phyloP scores from a whole-genome alignment of 2,113 vertebrate genomes.

The Phylloscopus whistleri region DNA sequence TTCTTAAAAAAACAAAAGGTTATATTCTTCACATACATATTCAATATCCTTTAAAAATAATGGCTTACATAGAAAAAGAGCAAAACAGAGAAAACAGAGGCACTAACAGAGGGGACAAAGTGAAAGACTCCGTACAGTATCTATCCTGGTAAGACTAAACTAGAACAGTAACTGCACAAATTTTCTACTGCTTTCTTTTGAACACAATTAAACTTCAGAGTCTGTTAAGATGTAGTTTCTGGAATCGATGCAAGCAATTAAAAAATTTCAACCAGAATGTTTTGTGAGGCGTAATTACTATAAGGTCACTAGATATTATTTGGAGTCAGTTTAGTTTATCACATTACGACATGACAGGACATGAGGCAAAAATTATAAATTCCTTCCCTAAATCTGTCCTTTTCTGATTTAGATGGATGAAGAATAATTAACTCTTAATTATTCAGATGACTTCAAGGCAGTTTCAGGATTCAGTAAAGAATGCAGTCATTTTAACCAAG shows the following conservation, averaged over 20 bases:
- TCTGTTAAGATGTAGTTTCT: slow-evolving; percentile 87
- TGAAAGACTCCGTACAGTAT: background rate
- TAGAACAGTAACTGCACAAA: slow-evolving; percentile 41
- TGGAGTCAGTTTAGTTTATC: slow-evolving; percentile 99
- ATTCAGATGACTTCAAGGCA: slow-evolving; percentile 99
- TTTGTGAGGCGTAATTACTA: slow-evolving; percentile 92
- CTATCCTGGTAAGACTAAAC: slow-evolving; percentile 26
- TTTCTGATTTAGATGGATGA: slow-evolving; percentile 99
- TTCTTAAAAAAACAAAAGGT: background rate
- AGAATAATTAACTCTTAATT: slow-evolving; percentile 99
- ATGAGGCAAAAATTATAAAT: slow-evolving; percentile 98
- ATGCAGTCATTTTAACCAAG: slow-evolving; percentile 88
- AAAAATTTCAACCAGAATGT: slow-evolving; percentile 90
- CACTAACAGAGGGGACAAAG: background rate
- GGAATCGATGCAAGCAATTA: slow-evolving; percentile 93
- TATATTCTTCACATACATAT: background rate
- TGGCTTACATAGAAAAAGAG: background rate
- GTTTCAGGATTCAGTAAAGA: slow-evolving; percentile 94
- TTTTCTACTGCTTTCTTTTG: slow-evolving; percentile 70
- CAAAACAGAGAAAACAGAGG: background rate
- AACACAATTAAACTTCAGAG: slow-evolving; percentile 78
- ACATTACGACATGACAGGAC: slow-evolving; percentile 95
- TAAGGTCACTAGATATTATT: slow-evolving; percentile 99
- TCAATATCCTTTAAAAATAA: background rate
- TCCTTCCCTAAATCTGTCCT: slow-evolving; percentile 99